phyloP scores from a whole-genome alignment of 1,140 invertebrate genomes.

The Nebria ingens region DNA sequence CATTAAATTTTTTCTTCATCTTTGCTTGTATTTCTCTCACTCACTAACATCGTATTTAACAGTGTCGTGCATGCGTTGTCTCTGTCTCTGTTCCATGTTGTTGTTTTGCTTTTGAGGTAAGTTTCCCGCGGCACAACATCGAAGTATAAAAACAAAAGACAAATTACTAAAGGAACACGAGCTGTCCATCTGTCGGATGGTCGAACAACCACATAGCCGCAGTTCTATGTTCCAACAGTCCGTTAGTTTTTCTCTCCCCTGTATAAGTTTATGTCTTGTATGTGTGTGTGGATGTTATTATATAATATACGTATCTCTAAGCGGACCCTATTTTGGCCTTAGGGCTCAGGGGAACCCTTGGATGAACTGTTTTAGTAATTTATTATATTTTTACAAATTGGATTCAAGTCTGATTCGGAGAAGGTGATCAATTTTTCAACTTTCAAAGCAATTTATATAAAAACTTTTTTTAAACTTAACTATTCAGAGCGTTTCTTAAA shows the following conservation, averaged over 20 bases:
- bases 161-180: conserved; percentile 11
- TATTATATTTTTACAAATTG: conserved; percentile 7
- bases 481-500: too few relatives aligned
- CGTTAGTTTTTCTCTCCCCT: background rate
- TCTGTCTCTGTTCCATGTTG: too few relatives aligned
- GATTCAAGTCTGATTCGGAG: background rate
- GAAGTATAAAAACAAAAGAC: conserved; percentile 11
- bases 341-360: background rate
- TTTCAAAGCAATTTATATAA: too few relatives aligned
- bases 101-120: conserved; percentile 1
- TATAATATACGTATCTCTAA: background rate
- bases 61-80: background rate
- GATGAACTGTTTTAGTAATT: conserved; percentile 5
- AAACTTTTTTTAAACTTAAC: too few relatives aligned
- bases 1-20: background rate
- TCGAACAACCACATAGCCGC: background rate
- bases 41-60: background rate
- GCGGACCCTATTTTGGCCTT: background rate
- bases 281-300: background rate
- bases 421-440: too few relatives aligned
- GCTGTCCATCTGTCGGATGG: conserved; percentile 3
- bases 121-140: background rate
- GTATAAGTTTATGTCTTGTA: background rate
- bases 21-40: background rate
- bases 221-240: background rate